Evolutionary conservation across 2,888 invertebrate species (phyloP), one percentile per base, ranked within the genome.

Genomic region (Pseudococcus jackbeardsleyi): DNA sequence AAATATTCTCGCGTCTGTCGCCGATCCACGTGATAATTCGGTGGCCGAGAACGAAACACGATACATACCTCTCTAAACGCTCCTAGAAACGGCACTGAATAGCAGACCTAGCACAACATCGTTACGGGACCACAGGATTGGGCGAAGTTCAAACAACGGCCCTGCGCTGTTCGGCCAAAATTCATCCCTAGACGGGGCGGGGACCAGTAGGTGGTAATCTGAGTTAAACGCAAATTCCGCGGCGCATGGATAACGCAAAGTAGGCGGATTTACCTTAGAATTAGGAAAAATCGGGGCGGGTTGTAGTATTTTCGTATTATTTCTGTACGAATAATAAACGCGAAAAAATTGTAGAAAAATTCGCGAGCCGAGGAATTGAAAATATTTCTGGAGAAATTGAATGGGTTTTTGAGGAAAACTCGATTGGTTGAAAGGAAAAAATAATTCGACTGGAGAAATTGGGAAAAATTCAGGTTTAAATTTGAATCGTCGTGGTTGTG

Each of bases 191-290:
- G 42, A 86, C 54, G 42, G 79, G 87, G 87, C 77, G 87, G 72
- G 87, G 77, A 87, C 87, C 77, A 48, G 87, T 87, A 79, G 87
- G 87, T 87, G 87, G 87, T 86, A 86, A 86, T 86, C 77, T 77
- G 33, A 46, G 79, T 48, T 72, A 72, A 46, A 77, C 87, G 79
- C 87, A 86, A 86, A 68, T 68, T 79, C 85, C 54, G 68, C 87
- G 50, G 77, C 79, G 87, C 42, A 72, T 77, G 79, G 50, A 87
- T 79, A 85, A 85, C 59, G 77, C 26, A 26, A 42, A 72, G 86
- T 86, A 86, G 86, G 86, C 86, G 86, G 86, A 86, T 86, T 86
- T 86, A 85, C 54, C 64, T 39, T 39, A 68, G 68, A 64, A 48
- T 86, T 50, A 68, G 15, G 72, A 68, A 86, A 86, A 86, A 72